A percentile compares a stretch with the other conserved stretches of the same genome.
phyloP scores from a whole-genome alignment of 2,113 vertebrate species.

The Pollimyrus isidori region DNA sequence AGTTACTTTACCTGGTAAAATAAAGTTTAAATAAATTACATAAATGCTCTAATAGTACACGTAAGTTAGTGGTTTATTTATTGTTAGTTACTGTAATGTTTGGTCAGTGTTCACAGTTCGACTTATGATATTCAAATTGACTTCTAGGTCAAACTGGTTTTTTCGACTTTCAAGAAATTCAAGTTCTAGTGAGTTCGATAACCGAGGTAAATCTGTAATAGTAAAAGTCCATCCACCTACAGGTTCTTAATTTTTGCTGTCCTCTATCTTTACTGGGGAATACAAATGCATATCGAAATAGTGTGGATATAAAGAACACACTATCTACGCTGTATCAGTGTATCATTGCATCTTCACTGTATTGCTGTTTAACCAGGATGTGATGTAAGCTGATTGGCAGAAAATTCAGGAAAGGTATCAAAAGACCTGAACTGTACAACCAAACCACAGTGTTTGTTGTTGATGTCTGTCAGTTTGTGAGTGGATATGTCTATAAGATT shows the following conservation, averaged over 20 bases:
- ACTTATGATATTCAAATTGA: too few species aligned
- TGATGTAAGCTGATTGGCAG: neutral
- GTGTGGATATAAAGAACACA: neutral
- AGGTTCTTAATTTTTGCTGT: neutral
- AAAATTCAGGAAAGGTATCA: neutral
- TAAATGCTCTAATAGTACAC: too few species aligned
- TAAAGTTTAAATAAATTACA: too few species aligned
- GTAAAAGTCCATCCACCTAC: neutral
- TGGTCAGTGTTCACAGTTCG: too few species aligned
- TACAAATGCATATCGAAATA: neutral
- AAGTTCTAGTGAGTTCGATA: too few species aligned
- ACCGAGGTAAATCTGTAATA: neutral
- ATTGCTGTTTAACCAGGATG: neutral
- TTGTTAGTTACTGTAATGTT: too few species aligned
- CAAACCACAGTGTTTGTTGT: neutral
- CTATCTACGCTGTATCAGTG: neutral
- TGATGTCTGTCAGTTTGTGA: neutral
- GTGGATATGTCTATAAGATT: neutral
- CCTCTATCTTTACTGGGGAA: neutral
- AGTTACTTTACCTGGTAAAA: too few species aligned
- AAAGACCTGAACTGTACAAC: neutral
- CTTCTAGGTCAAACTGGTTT: too few species aligned
- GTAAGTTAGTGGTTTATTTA: too few species aligned
- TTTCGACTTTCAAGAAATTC: too few species aligned
- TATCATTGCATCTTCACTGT: neutral